Conservation (phyloP, 2,797 vertebrate species). For the Orestias chungarensis region DNA sequence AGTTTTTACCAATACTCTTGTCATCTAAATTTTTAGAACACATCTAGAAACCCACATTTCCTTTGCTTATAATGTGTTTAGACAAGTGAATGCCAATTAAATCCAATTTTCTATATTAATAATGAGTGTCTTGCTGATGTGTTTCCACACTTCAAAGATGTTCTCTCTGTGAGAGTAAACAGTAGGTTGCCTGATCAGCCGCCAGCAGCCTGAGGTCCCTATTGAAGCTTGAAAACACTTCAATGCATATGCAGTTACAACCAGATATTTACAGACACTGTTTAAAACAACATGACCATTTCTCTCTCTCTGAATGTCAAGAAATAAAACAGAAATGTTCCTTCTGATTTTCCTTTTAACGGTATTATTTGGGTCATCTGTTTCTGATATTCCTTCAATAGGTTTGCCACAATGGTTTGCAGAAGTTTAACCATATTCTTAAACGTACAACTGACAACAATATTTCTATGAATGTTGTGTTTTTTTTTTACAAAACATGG, state of each 20-base stretch:
- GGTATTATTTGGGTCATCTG: background rate
- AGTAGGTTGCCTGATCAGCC: constrained; percentile 46
- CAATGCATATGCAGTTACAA: background rate
- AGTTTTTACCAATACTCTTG: background rate
- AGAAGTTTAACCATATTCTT: background rate
- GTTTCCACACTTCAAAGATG: constrained; percentile 30
- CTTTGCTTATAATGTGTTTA: background rate
- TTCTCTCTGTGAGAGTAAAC: constrained; percentile 46
- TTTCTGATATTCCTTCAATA: background rate
- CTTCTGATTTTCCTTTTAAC: no score
- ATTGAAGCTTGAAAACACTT: background rate
- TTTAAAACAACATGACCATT: background rate
- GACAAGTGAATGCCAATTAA: constrained; percentile 36
- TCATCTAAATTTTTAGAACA: background rate
- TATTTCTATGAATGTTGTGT: no score
- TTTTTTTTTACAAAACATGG: no score
- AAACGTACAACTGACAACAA: background rate
- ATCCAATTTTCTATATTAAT: constrained; percentile 52
- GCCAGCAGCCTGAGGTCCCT: constrained; percentile 19
- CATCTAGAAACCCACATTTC: background rate
- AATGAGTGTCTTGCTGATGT: constrained; percentile 59
- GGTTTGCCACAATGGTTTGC: background rate
- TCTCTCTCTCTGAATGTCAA: background rate
- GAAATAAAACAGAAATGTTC: background rate
- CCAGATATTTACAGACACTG: background rate